Evolutionary conservation across 2,888 invertebrate genomes (phyloP).

Genomic region (Tetranychus piercei): DNA sequence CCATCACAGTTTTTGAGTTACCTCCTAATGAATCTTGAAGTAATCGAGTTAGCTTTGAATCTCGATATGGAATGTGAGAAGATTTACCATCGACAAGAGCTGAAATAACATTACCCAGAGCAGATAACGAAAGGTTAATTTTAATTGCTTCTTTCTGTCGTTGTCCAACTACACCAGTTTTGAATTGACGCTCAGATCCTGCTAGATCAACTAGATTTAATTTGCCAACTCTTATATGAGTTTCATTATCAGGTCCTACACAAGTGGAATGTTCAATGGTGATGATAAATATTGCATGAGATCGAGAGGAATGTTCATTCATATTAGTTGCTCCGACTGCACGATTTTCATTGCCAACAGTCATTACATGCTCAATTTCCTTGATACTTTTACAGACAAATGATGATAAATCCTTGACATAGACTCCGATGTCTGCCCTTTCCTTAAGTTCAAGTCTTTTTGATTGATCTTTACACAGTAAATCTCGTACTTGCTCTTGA

Average conservation of each 20-base stretch:
- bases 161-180: conserved; percentile 85
- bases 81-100: conserved; percentile 80
- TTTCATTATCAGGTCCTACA: conserved; percentile 4
- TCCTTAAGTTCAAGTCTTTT: conserved; percentile 54
- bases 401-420: conserved; percentile 83
- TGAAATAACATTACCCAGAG: conserved; percentile 94
- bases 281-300: conserved; percentile 95
- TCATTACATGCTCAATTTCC: conserved; percentile 87
- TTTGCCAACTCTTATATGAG: conserved; percentile 61
- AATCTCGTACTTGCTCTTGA: conserved; percentile 44
- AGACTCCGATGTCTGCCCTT: conserved; percentile 64
- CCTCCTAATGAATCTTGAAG: conserved; percentile 90
- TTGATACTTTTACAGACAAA: conserved; percentile 79
- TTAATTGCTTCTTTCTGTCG: conserved; percentile 86
- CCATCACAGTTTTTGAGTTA: conserved; percentile 97
- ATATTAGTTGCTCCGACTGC: conserved; percentile 88
- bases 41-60: conserved; percentile 64
- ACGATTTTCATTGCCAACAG: conserved; percentile 73
- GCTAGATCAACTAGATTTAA: conserved; percentile 93
- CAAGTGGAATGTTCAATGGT: conserved; percentile 61
- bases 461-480: conserved; percentile 49
- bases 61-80: conserved; percentile 81
- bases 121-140: conserved; percentile 86
- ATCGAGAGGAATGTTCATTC: conserved; percentile 94
- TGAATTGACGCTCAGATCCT: conserved; percentile 89